These are phyloP conservation scores for Pristionchus fissidentatus DNA, from an alignment of 2,888 invertebrate genomes.

Conservation along the genomic window DNA sequence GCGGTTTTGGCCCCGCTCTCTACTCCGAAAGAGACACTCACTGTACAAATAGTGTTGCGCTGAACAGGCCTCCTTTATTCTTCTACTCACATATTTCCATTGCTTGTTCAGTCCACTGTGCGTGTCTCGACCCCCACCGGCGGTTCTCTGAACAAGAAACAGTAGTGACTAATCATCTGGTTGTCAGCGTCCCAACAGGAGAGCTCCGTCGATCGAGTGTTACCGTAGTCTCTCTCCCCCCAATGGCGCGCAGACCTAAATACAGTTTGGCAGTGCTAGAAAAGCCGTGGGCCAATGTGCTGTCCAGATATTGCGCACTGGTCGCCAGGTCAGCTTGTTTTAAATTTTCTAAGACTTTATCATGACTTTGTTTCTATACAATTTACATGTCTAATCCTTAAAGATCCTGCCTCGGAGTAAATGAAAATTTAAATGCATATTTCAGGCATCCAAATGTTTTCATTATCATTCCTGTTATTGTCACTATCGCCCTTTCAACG, in stretches of 20 bases:
- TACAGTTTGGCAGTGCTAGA: constrained; percentile 62
- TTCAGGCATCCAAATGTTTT: constrained; percentile 68
- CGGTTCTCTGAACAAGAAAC: background rate
- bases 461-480: constrained; percentile 64
- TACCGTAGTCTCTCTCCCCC: background rate
- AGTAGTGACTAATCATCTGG: background rate
- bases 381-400: background rate
- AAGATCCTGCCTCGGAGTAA: background rate
- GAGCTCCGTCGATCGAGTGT: constrained; percentile 11
- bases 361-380: background rate
- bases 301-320: constrained; percentile 63
- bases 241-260: background rate
- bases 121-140: too few relatives aligned
- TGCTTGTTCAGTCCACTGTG: background rate
- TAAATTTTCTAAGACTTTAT: background rate
- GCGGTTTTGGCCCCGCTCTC: background rate
- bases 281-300: constrained; percentile 62
- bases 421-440: background rate
- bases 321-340: constrained; percentile 60
- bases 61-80: background rate
- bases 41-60: background rate
- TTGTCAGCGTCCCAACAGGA: too few relatives aligned
- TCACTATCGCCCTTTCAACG: constrained; percentile 61
- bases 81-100: too few relatives aligned
- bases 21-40: constrained; percentile 21